These are phyloP conservation scores for Anisognathus igniventris DNA, from an alignment of 2,797 vertebrate species.

Conservation along the genomic window DNA sequence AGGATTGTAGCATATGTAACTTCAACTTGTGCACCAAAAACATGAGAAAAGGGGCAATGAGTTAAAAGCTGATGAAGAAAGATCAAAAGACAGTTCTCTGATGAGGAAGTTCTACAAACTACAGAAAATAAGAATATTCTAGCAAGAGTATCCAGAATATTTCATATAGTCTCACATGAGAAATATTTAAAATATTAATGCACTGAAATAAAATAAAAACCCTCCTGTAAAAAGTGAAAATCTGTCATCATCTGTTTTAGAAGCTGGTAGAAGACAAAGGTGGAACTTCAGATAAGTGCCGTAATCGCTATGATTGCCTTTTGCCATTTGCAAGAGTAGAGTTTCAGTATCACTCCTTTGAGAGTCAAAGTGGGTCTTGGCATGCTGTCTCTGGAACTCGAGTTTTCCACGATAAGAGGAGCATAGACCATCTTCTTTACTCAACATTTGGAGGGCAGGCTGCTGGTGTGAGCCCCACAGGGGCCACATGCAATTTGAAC, in stretches of 20 bases:
- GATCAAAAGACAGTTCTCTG: background rate
- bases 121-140: background rate
- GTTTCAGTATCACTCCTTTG: background rate
- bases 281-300: background rate
- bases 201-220: background rate
- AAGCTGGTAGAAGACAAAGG: background rate
- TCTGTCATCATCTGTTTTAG: background rate
- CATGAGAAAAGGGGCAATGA: background rate
- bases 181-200: background rate
- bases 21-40: background rate
- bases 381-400: background rate
- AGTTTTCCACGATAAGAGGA: background rate
- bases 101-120: background rate
- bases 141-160: background rate
- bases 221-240: background rate
- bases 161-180: background rate
- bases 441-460: background rate
- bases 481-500: background rate
- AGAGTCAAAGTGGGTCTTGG: background rate
- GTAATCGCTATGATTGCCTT: background rate
- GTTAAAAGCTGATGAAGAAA: background rate
- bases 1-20: background rate
- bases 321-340: background rate
- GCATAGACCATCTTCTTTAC: background rate
- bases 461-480: background rate